Evolutionary conservation across 2,888 invertebrate species (phyloP), one percentile per base, ranked within the genome.

Genomic region (Tetanocera ferruginea): DNA sequence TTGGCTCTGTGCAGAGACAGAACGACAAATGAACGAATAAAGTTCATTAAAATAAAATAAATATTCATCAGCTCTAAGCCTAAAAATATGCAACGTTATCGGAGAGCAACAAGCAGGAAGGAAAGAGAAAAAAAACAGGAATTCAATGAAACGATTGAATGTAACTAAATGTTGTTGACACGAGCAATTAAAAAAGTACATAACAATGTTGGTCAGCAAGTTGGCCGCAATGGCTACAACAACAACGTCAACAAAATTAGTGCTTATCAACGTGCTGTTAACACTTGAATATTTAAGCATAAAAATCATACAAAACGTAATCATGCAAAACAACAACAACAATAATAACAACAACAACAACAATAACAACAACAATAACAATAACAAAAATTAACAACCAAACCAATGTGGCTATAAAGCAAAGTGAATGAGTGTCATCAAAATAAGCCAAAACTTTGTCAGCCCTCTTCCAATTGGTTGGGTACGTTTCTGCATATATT

Each of bases 101-200:
- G 8, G 11, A 52, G 5, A 52, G 14, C 70, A 31, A 52, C 49
- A 28, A 31, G 2, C 69, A 25, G 23, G 25, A 23, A 43, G 4
- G 17, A 31, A 3, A 5, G 37, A 19, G 9, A 19, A 11, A 28
- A 17, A 25, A 23, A 51, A 25, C 3, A 23, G 5, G 49, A 51
- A 49, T 49, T 25, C 25, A 57, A 19, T 25, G n/a, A 19, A 57
- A 25, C 57, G 57, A 60, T 60, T 60, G 57, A 60, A 28, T 60
- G 57, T 43, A 70, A 43, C 43, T 3, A 43, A 43, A 43, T 52
- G 25, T 55, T 55, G 60, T 74, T 72, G 66, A 82, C 85, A 84
- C 82, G 83, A 86, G 83, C 85, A 85, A 85, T 85, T 86, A 85
- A 85, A 86, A 85, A 82, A 77, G 84, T 80, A 84, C 82, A 83